These are phyloP conservation scores for Heliangelus exortis DNA, from an alignment of 2,797 vertebrate species.

Conservation along the genomic window DNA sequence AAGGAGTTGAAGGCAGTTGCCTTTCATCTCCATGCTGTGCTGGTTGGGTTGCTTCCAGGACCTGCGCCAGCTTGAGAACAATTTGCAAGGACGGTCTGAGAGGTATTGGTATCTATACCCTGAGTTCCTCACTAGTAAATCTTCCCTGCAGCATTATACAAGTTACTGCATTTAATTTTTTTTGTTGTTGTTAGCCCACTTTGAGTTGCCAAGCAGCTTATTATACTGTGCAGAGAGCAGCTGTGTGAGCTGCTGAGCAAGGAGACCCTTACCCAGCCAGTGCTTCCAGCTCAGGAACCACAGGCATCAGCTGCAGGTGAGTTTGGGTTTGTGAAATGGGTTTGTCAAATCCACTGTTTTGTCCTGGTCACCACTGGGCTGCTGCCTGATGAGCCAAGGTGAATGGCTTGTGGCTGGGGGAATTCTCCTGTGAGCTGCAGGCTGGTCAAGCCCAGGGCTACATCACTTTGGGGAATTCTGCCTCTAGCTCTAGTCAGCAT, in stretches of 20 bases:
- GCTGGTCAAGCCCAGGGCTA: neutral
- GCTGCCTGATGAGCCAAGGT: neutral
- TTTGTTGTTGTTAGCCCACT: neutral
- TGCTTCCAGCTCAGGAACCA: neutral
- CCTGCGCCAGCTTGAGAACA: neutral
- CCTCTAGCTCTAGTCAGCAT: slow-evolving; percentile 7
- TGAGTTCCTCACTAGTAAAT: neutral
- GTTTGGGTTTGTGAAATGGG: neutral
- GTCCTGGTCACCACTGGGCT: neutral
- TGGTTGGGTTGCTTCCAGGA: neutral
- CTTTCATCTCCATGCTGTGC: neutral
- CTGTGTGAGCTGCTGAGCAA: neutral
- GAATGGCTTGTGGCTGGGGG: neutral
- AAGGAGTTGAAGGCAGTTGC: neutral
- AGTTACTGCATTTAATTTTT: neutral
- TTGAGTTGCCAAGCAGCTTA: neutral
- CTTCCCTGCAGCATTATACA: neutral
- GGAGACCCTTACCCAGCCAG: neutral
- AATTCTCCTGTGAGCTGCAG: neutral
- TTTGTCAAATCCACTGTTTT: fast-evolving
- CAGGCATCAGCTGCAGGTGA: neutral
- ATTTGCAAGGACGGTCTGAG: neutral
- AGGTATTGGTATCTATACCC: neutral
- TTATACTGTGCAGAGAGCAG: neutral
- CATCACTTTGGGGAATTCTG: neutral